Conservation (phyloP, 2,888 invertebrate genomes). For the Tetragnatha montana region DNA sequence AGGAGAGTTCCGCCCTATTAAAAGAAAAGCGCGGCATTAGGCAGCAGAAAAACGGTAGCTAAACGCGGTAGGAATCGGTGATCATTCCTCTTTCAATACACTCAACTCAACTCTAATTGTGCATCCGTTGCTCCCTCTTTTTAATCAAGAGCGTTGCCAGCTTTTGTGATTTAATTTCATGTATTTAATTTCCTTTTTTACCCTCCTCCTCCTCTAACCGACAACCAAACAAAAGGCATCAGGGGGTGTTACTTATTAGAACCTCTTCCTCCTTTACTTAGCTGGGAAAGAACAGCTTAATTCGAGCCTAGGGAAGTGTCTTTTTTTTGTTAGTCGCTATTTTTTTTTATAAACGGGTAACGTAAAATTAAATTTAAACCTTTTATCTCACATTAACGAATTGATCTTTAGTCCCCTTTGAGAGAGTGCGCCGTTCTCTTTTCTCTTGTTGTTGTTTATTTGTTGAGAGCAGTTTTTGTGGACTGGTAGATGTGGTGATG, state of each 20-base stretch:
- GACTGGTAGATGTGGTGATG: background rate
- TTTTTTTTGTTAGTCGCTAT: background rate
- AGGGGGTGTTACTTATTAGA: slow-evolving; percentile 35
- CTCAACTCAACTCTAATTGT: slow-evolving; percentile 40
- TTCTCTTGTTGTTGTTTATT: slow-evolving; percentile 7
- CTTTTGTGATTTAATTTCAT: slow-evolving; percentile 23
- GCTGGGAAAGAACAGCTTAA: slow-evolving; percentile 46
- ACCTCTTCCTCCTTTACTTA: slow-evolving; percentile 23
- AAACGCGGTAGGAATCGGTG: slow-evolving; percentile 17
- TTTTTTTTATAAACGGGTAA: background rate
- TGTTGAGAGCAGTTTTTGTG: background rate
- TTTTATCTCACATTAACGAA: slow-evolving; percentile 56
- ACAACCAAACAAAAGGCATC: slow-evolving; percentile 18
- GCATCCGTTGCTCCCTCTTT: background rate
- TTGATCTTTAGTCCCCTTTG: slow-evolving; percentile 34
- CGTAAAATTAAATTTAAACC: slow-evolving; percentile 62
- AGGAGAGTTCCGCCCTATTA: background rate
- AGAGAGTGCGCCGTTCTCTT: slow-evolving; percentile 11
- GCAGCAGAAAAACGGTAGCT: slow-evolving; percentile 21
- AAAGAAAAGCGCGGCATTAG: slow-evolving; percentile 16
- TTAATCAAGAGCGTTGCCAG: slow-evolving; percentile 41
- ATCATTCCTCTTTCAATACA: slow-evolving; percentile 37
- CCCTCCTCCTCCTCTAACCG: background rate
- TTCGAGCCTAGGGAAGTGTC: slow-evolving; percentile 39
- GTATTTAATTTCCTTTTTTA: slow-evolving; percentile 29